Base-by-base conservation (phyloP, 2,113 vertebrate genomes). In the Eulemur rufifrons region DNA sequence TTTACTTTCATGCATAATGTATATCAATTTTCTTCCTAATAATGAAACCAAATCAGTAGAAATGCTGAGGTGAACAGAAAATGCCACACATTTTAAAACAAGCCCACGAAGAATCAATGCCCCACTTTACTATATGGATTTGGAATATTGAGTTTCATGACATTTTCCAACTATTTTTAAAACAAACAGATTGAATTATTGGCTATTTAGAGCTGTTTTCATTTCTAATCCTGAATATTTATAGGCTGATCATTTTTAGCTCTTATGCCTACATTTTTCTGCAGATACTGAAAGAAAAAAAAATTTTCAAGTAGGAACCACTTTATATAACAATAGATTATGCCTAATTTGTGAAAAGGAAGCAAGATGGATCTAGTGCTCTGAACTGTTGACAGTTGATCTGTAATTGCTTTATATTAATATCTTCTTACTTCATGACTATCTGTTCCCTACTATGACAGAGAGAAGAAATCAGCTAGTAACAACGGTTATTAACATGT, bases 161-260 rank as follows among this genome's bases (percentile, higher is more conserved):
- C 32, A 83, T 69, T 77, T 80, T 87, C 21, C 9, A 89, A n/a
- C 27, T 66, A 73, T 45, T 95, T 81, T 82, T 39, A 63, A 94
- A 86, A 56, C 18, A 83, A 86, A 66, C 23, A 83, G 17, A 80
- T 92, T 80, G n/a, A 88, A 42, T 92, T 52, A 54, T 63, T 89
- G 23, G 29, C 25, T 78, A 73, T 78, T 94, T 69, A 73, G 12
- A 96, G 34, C 5, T 32, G 4, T 63, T 84, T 92, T 37, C 20
- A 37, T 74, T 85, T 94, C 74, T 29, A 89, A 45, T 54, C 39
- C 17, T 8, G 47, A 59, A 74, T 90, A 85, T 61, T 84, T 61
- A 78, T 27, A 86, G 54, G 21, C 17, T 71, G 23, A 37, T 86
- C 34, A n/a, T 52, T 73, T 80, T 80, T 61, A 83, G 10, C 1